Evolutionary conservation across 2,888 invertebrate species (phyloP).

Genomic region (Bedellia somnulentella): DNA sequence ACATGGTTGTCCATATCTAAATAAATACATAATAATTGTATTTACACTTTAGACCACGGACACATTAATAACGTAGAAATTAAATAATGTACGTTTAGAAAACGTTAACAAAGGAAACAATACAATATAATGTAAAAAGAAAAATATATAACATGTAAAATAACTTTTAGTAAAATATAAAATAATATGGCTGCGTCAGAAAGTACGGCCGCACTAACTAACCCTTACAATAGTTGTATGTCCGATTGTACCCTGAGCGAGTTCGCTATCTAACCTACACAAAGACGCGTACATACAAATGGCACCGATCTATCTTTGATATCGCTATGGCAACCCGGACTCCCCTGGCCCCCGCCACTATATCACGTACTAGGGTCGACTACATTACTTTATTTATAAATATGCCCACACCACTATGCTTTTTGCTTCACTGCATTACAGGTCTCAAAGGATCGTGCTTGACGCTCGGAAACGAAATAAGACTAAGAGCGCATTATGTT

Average conservation of each 20-base stretch:
- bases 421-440: too few relatives aligned
- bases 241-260: conserved; percentile 58
- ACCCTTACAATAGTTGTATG: conserved; percentile 47
- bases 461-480: too few relatives aligned
- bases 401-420: too few relatives aligned
- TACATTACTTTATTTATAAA: too few relatives aligned
- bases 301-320: conserved; percentile 63
- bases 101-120: conserved; percentile 28
- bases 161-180: conserved; percentile 19
- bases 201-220: background rate
- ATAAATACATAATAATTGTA: conserved; percentile 54
- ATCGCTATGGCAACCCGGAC: conserved; percentile 60
- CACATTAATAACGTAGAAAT: conserved; percentile 50
- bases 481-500: too few relatives aligned
- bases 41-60: conserved; percentile 58
- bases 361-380: too few relatives aligned
- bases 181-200: conserved; percentile 21
- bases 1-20: conserved; percentile 29
- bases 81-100: conserved; percentile 40
- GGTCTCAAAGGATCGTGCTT: too few relatives aligned
- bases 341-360: conserved; percentile 14
- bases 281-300: conserved; percentile 55
- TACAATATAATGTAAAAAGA: conserved; percentile 3
- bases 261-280: conserved; percentile 58
- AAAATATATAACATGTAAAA: conserved; percentile 18